These are phyloP conservation scores for Drymonia ruficornis DNA, from an alignment of 2,888 invertebrate species.

Conservation along the genomic window DNA sequence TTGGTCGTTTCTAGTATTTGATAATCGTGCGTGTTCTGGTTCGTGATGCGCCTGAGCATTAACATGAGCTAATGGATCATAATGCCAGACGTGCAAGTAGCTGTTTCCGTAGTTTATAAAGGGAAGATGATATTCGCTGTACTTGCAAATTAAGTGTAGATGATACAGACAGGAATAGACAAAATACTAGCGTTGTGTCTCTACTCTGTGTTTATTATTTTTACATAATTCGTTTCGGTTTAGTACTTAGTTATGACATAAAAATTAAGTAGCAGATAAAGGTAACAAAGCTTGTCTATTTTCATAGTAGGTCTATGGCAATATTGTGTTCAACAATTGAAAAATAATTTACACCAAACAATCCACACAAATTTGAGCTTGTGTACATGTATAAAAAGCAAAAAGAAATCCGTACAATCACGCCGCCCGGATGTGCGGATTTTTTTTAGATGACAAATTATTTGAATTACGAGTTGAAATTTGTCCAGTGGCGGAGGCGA, in stretches of 20 bases:
- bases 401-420: slow-evolving; percentile 1
- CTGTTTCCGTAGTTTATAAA: slow-evolving; percentile 14
- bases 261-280: too few relatives aligned
- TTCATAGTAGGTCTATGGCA: too few relatives aligned
- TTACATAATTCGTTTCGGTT: too few relatives aligned
- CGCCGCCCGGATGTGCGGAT: slow-evolving; percentile 12
- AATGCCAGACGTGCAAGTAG: slow-evolving; percentile 20
- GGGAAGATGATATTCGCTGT: slow-evolving; percentile 15
- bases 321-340: too few relatives aligned
- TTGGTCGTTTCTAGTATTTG: slow-evolving; percentile 32
- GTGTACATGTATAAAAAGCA: neutral
- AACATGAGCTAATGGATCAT: slow-evolving; percentile 31
- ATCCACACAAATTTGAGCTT: neutral
- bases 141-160: neutral
- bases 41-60: slow-evolving; percentile 11
- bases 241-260: too few relatives aligned
- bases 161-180: neutral
- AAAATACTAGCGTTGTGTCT: neutral
- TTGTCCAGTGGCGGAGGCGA: slow-evolving; percentile 10
- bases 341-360: too few relatives aligned
- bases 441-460: slow-evolving; percentile 32
- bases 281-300: too few relatives aligned
- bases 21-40: slow-evolving; percentile 32
- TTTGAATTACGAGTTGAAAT: slow-evolving; percentile 32
- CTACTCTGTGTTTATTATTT: too few relatives aligned